Evolutionary conservation across 2,113 vertebrate genomes (phyloP).

Genomic region (Pollachius pollachius): DNA sequence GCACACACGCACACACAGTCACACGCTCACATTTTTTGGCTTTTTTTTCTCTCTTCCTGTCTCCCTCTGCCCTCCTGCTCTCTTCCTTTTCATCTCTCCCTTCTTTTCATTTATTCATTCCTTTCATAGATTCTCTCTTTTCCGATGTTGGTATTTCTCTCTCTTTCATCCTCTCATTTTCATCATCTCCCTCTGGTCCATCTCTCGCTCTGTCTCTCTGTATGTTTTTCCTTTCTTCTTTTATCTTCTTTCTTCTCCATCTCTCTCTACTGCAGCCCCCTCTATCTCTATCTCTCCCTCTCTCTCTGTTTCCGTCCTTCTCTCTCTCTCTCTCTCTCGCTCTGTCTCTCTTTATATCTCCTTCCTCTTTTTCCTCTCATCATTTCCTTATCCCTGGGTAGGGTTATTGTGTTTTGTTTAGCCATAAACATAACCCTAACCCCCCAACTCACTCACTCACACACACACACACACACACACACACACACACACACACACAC

Average conservation of each 20-base stretch:
- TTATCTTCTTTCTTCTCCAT: too few relatives aligned
- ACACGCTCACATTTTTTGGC: background rate
- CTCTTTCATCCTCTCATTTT: conserved; percentile 4
- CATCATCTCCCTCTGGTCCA: background rate
- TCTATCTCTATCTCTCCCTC: background rate
- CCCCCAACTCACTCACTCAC: too few relatives aligned
- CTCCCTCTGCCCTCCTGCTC: background rate
- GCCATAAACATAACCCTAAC: too few relatives aligned
- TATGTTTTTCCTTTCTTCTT: background rate
- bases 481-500: too few relatives aligned
- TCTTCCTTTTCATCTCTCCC: background rate
- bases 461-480: too few relatives aligned
- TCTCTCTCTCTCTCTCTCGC: background rate
- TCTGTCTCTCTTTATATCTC: too few relatives aligned
- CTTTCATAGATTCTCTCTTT: too few relatives aligned
- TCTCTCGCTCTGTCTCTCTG: background rate
- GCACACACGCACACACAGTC: conserved; percentile 1
- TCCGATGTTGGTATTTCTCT: background rate
- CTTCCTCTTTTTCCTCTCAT: too few relatives aligned
- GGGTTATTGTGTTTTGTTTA: too few relatives aligned
- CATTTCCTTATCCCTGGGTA: too few relatives aligned
- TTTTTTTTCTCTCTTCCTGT: background rate
- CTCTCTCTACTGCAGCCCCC: too few relatives aligned
- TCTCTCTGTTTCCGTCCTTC: background rate
- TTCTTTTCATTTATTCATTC: background rate